phyloP scores from a whole-genome alignment of 2,113 vertebrate species.

The Rhineura floridana region DNA sequence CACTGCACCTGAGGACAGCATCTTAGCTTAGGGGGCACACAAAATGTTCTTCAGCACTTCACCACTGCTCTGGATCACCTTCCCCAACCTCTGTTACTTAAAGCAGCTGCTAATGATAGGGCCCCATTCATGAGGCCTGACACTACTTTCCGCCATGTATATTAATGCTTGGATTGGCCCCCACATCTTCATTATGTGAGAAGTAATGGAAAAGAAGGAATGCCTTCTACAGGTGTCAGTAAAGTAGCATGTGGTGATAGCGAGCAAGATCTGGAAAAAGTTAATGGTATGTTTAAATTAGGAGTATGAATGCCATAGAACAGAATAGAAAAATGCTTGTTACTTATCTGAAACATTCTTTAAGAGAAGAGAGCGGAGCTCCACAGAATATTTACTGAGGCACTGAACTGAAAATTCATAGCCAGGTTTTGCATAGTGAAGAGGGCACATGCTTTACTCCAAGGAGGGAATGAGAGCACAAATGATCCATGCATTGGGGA shows the following conservation, averaged over 20 bases:
- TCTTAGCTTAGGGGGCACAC: background rate
- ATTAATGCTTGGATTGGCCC: background rate
- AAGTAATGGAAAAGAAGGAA: background rate
- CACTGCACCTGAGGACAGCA: background rate
- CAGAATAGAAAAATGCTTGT: background rate
- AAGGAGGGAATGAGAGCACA: conserved; percentile 18
- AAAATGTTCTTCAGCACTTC: background rate
- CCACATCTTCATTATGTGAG: background rate
- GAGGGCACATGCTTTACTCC: background rate
- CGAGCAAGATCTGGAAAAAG: too few species aligned
- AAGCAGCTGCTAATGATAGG: background rate
- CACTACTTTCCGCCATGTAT: background rate
- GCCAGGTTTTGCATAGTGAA: background rate
- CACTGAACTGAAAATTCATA: conserved; percentile 13
- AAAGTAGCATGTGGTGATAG: background rate
- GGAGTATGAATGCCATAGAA: background rate
- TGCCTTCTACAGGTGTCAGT: background rate
- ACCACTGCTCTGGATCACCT: background rate
- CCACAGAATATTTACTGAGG: background rate
- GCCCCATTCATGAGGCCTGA: background rate
- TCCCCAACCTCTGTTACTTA: background rate
- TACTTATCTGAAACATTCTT: background rate
- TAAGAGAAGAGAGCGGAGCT: background rate
- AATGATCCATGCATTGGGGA: background rate
- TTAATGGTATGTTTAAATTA: background rate